Base-by-base conservation (phyloP, 2,797 vertebrate genomes). In the Muscicapa striata region DNA sequence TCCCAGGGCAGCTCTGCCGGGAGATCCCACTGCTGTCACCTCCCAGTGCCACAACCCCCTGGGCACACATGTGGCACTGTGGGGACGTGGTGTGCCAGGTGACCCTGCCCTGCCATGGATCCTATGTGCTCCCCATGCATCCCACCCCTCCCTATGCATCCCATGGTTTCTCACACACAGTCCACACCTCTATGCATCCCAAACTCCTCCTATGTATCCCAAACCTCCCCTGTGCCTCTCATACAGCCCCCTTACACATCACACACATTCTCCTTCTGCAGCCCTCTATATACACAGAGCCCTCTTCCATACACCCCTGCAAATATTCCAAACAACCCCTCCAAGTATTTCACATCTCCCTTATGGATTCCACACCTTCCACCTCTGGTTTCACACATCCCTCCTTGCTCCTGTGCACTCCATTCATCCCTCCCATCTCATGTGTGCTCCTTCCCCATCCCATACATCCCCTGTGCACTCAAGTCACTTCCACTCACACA, bases 1-100 rank as follows among this genome's bases (percentile, higher is more conserved):
- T 99, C 99, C 99, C 99, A 99, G 0, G 99, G 99, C 93, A 99
- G 96, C 97, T 99, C 99, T 99, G 96, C 84, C 74, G 48, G 57
- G 41, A 88, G 54, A 32, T 19, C 3, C 45, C 5, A 1, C 80
- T 18, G 72, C 8, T 7, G 26, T 84, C 40, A 30, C 40, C 52
- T 43, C 32, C 3, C 0, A 0, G 51, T 46, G 73, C 58, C 73
- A 52, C 30, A 1, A 19, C 2, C 64, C 51, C n/a, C 64, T 0
- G 0, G 72, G 80, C 66, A 69, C 49, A 12, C 19, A 7, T 0
- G 12, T 27, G 85, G 26, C 76, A 54, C 46, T 1, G 7, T 2
- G 5, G 57, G 72, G n/a, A 64, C 1, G 2, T 2, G 45, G 17
- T 7, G 49, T 26, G 72, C 63, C 49, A n/a, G 48, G 18, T 13